Evolutionary conservation across 2,888 invertebrate genomes (phyloP), one percentile per base, ranked within the genome.

Genomic region (Dendrolimus houi): DNA sequence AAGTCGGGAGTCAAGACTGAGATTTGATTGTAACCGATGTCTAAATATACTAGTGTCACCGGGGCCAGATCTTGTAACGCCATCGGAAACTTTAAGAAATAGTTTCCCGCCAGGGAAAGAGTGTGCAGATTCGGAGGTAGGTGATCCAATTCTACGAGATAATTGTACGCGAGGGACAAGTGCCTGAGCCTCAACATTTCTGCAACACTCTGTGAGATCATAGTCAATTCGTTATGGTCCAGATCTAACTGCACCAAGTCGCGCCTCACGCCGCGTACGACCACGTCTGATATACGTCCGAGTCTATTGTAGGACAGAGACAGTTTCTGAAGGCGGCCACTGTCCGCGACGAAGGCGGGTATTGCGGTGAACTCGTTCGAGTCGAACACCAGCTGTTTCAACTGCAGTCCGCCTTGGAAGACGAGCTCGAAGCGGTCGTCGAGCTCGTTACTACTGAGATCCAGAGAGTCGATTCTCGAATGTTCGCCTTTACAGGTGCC

Each of bases 21-120:
- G 54, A 97, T 95, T 63, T 93, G 94, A 74, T 97, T 97, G 78
- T 96, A 96, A 2, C 96, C 95, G 57, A 96, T 91, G 74, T 97
- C 97, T 54, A 97, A 91, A 73, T 96, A 95, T 7, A 61, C 60
- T 3, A 85, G 65, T 1, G 95, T 87, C 8, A 95, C 85, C 64
- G 93, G 93, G 2, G 92, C 91, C 69, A 96, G 59, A 92, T 67
- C 92, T 85, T 56, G 84, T 29, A 97, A 92, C 1, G 92, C 88
- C 1, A 87, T 81, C 0, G 97, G 96, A 12, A 96, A 92, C 52
- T 87, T 79, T 7, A 87, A 87, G 59, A 97, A 85, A 64, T 92
- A 92, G 73, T 97, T 97, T 6, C 95, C 95, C 56, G 95, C 94
- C 55, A 96, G 78, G 3, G 95, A 94, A 1, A 97, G 77, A 0